Percentiles rank a stretch among this genome's conserved stretches.
Conservation (phyloP, 2,113 vertebrate genomes). For the Maccullochella peelii region DNA sequence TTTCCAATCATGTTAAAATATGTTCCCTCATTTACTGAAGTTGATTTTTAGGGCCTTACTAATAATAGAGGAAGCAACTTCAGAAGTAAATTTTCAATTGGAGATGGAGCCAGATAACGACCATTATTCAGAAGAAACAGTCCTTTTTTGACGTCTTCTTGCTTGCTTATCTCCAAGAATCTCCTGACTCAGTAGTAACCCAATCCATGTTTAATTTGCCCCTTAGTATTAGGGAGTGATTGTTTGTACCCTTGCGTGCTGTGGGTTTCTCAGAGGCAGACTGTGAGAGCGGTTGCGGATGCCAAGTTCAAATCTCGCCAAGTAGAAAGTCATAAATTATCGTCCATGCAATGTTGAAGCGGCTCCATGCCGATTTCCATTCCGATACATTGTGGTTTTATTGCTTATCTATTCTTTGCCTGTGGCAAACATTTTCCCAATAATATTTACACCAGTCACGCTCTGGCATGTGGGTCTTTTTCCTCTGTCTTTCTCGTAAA, state of each 20-base stretch:
- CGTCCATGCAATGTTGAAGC: conserved; percentile 40
- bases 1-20: background rate
- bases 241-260: conserved; percentile 66
- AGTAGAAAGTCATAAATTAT: conserved; percentile 69
- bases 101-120: background rate
- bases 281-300: conserved; percentile 1
- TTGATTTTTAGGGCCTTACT: background rate
- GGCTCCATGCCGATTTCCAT: conserved; percentile 63
- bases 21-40: background rate
- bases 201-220: conserved; percentile 48
- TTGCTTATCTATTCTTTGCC: conserved; percentile 69
- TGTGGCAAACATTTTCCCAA: conserved; percentile 60
- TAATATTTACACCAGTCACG: conserved; percentile 62
- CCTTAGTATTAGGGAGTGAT: conserved; percentile 41
- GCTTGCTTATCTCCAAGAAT: conserved; percentile 44
- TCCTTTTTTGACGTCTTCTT: conserved; percentile 10
- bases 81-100: background rate
- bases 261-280: conserved; percentile 54
- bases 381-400: conserved; percentile 60
- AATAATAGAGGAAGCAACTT: background rate
- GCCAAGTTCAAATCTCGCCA: conserved; percentile 66
- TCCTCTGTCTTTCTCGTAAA: conserved; percentile 41
- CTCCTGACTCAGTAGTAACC: conserved; percentile 48
- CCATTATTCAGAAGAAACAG: conserved; percentile 16
- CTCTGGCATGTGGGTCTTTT: conserved; percentile 49